A percentile compares a stretch with the other conserved stretches of the same genome.
Evolutionary conservation across 2,113 vertebrate species (phyloP).

Genomic region (Zootoca vivipara): DNA sequence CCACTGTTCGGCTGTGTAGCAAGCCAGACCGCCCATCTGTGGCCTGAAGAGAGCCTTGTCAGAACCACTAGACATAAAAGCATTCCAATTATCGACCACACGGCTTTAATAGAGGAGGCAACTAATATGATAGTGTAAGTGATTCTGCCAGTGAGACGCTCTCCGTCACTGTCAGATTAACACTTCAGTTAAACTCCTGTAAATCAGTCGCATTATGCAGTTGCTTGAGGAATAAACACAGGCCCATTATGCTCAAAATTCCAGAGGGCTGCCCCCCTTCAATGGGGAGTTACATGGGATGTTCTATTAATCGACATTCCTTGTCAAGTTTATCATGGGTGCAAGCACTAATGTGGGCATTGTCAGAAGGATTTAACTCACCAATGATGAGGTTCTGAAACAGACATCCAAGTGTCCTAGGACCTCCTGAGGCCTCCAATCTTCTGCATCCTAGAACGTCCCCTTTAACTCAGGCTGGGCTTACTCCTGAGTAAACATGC

Average conservation of each 20-base stretch:
- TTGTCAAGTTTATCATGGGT: conserved; percentile 75
- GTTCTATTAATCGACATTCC: conserved; percentile 70
- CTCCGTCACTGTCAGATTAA: conserved; percentile 88
- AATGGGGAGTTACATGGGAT: conserved; percentile 53
- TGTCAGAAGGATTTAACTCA: conserved; percentile 62
- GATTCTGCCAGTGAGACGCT: conserved; percentile 81
- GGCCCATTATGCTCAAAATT: conserved; percentile 76
- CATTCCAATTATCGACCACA: conserved; percentile 91
- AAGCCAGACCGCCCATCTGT: conserved; percentile 83
- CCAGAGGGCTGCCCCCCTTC: conserved; percentile 66
- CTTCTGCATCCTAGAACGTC: background rate
- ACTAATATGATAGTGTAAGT: conserved; percentile 84
- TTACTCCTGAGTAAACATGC: background rate
- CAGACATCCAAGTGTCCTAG: conserved; percentile 29
- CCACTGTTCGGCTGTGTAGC: conserved; percentile 89
- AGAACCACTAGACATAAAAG: conserved; percentile 92
- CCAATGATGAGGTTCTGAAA: conserved; percentile 57
- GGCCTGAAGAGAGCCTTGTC: conserved; percentile 88
- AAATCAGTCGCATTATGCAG: conserved; percentile 83
- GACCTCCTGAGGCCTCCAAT: background rate
- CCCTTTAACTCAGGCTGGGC: background rate
- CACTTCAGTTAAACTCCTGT: conserved; percentile 87
- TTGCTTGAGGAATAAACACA: conserved; percentile 80
- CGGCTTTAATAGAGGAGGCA: conserved; percentile 83
- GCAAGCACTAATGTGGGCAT: conserved; percentile 62